A percentile compares a stretch with the other conserved stretches of the same genome.
Conservation (phyloP, 2,797 vertebrate species). For the Myripristis jacobus region DNA sequence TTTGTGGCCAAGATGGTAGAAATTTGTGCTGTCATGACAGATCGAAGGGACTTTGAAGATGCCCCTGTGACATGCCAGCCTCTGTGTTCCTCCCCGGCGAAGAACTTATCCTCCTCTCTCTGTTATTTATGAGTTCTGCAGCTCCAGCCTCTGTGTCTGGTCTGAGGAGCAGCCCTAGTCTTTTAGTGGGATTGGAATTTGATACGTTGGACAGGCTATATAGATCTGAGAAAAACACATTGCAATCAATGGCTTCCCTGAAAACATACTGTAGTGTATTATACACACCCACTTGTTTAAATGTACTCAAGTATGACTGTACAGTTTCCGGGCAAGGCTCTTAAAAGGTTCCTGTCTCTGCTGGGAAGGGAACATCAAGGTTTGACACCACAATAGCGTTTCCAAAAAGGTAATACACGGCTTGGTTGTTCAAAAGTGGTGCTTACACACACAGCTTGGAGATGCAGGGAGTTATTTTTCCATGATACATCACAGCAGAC, state of each 20-base stretch:
- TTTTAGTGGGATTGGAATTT: slow-evolving; percentile 80
- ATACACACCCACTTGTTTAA: slow-evolving; percentile 69
- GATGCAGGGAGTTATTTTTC: slow-evolving; percentile 12
- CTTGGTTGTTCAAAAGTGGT: background rate
- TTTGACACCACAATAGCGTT: background rate
- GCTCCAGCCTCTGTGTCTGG: slow-evolving; percentile 54
- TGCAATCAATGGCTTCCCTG: slow-evolving; percentile 79
- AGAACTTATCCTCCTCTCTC: slow-evolving; percentile 53
- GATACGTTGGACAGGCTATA: slow-evolving; percentile 71
- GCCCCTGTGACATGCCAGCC: slow-evolving; percentile 45
- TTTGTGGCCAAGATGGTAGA: slow-evolving; percentile 37
- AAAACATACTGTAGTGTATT: slow-evolving; percentile 70
- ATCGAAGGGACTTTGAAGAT: slow-evolving; percentile 39
- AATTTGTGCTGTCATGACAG: slow-evolving; percentile 44
- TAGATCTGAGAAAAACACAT: slow-evolving; percentile 65
- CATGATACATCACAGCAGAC: background rate
- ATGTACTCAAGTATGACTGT: slow-evolving; percentile 38
- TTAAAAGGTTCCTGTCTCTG: slow-evolving; percentile 45
- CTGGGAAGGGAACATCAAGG: slow-evolving; percentile 16
- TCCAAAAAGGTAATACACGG: background rate
- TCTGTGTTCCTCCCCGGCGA: slow-evolving; percentile 14
- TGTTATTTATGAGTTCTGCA: slow-evolving; percentile 78
- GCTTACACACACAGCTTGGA: background rate
- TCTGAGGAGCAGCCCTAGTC: slow-evolving; percentile 60
- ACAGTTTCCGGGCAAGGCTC: slow-evolving; percentile 51